Conservation (phyloP, 2,888 invertebrate species). For the Frankliniella intonsa region DNA sequence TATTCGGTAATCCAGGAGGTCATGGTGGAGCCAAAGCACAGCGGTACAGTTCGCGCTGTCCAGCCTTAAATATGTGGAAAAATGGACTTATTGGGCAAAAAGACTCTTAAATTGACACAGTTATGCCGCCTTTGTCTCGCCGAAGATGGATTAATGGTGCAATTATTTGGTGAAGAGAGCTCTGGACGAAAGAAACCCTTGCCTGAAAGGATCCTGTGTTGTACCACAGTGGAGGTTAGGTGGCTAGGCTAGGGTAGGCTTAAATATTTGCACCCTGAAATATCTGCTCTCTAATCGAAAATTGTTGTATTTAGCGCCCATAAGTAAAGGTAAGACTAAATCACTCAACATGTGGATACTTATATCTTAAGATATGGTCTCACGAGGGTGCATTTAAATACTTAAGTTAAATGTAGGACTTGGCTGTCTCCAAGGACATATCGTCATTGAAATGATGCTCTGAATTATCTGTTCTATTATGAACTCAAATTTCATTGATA, state of each 20-base stretch:
- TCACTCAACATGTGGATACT: not conserved
- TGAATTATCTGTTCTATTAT: not conserved
- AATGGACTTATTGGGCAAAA: conserved; percentile 21
- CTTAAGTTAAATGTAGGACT: not conserved
- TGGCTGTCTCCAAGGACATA: conserved; percentile 15
- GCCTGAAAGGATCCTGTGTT: conserved; percentile 12
- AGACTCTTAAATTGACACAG: not conserved
- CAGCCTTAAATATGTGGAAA: not conserved
- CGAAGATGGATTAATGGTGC: conserved; percentile 20
- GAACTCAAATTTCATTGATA: no score
- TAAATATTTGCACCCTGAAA: not conserved
- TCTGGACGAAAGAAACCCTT: conserved; percentile 1
- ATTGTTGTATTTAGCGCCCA: conserved; percentile 3
- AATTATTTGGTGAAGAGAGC: not conserved
- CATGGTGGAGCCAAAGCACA: conserved; percentile 12
- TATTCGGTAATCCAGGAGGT: conserved; percentile 12
- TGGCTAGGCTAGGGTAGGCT: conserved; percentile 24
- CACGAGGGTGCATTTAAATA: not conserved
- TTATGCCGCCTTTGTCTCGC: conserved; percentile 11
- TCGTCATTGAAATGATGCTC: conserved; percentile 7
- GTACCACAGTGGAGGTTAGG: conserved; percentile 17
- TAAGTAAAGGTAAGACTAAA: conserved; percentile 14
- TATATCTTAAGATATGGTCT: not conserved
- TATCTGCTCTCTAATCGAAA: not conserved
- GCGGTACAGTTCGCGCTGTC: conserved; percentile 10